Evolutionary conservation across 2,797 vertebrate genomes (phyloP).

Genomic region (Falco concolor): DNA sequence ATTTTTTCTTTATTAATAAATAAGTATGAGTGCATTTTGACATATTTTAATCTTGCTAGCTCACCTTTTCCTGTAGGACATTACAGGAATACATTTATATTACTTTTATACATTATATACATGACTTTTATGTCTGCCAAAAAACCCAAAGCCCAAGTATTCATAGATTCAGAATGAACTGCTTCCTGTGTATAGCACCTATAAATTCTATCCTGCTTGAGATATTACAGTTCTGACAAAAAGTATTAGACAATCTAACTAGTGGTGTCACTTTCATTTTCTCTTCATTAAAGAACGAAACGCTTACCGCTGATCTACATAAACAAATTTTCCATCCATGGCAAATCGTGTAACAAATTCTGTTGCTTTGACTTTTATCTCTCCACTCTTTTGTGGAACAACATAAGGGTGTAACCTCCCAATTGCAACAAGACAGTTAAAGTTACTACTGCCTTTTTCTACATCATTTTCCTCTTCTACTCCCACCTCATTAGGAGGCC

Average conservation of each 20-base stretch:
- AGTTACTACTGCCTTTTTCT: constrained; percentile 81
- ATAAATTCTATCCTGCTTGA: background rate
- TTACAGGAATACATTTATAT: background rate
- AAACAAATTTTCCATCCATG: constrained; percentile 95
- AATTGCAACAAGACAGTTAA: constrained; percentile 91
- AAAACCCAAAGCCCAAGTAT: background rate
- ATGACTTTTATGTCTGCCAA: background rate
- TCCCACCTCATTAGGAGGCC: constrained; percentile 82
- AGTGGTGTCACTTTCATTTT: background rate
- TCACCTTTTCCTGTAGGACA: background rate
- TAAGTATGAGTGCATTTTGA: background rate
- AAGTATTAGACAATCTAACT: background rate
- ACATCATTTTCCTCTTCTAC: constrained; percentile 80
- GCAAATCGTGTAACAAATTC: constrained; percentile 91
- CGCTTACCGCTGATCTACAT: constrained; percentile 90
- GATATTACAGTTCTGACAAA: background rate
- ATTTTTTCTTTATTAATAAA: background rate
- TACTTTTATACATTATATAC: background rate
- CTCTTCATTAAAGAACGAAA: background rate
- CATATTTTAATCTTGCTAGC: background rate
- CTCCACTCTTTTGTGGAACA: constrained; percentile 79
- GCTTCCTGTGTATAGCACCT: background rate
- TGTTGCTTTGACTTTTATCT: constrained; percentile 85
- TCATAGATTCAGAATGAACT: background rate
- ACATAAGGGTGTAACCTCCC: constrained; percentile 82